Evolutionary conservation across 2,888 invertebrate species (phyloP).

Genomic region (Axea sp.): DNA sequence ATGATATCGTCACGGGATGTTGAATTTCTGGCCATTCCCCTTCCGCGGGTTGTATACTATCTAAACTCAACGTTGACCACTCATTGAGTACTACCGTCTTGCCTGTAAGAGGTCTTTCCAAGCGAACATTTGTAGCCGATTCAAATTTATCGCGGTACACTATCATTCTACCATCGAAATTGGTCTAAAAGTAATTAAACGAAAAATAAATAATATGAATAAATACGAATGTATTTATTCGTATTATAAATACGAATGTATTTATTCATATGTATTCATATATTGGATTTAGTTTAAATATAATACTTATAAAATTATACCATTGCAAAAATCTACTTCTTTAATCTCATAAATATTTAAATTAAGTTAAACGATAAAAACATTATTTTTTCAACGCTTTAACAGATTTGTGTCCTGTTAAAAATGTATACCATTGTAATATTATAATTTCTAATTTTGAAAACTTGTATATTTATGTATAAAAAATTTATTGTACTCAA

Average conservation of each 20-base stretch:
- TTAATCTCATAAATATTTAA: too few relatives aligned
- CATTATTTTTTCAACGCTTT: too few relatives aligned
- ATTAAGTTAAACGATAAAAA: too few relatives aligned
- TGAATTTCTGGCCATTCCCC: background rate
- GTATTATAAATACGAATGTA: background rate
- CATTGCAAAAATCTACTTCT: too few relatives aligned
- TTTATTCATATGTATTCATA: background rate
- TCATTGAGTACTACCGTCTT: background rate
- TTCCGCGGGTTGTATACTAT: background rate
- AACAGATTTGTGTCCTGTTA: too few relatives aligned
- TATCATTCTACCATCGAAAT: background rate
- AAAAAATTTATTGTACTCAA: too few relatives aligned
- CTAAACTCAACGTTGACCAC: background rate
- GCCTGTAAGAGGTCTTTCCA: background rate
- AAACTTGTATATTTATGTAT: too few relatives aligned
- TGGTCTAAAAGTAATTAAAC: background rate
- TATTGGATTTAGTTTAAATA: too few relatives aligned
- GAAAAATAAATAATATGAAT: background rate
- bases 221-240: background rate
- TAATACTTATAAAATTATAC: too few relatives aligned
- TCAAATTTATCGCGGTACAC: background rate
- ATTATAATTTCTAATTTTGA: too few relatives aligned
- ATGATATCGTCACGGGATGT: background rate
- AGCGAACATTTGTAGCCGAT: background rate
- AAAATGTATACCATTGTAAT: too few relatives aligned